A percentile compares a stretch with the other conserved stretches of the same genome.
These are phyloP conservation scores for Acanthosoma haemorrhoidale DNA, from an alignment of 2,888 invertebrate genomes.

Conservation along the genomic window DNA sequence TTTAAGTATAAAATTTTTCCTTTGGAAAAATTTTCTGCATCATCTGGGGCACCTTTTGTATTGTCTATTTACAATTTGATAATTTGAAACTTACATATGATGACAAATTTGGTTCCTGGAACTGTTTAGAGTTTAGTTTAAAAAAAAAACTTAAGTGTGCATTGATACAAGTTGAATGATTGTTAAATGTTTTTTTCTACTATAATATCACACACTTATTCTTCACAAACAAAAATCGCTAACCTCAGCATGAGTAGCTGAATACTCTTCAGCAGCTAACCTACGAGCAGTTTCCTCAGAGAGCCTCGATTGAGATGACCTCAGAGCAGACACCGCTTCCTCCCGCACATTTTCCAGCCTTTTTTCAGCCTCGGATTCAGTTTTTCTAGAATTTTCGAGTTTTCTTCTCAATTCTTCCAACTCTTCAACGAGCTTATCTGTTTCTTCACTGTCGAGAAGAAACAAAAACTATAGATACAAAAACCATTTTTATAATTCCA, in stretches of 20 bases:
- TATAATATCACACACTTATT: background rate
- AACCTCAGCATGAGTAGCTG: slow-evolving; percentile 48
- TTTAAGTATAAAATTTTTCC: too few relatives aligned
- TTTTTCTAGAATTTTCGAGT: slow-evolving; percentile 48
- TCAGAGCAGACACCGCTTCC: slow-evolving; percentile 49
- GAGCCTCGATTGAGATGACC: slow-evolving; percentile 50
- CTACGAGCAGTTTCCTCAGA: slow-evolving; percentile 46
- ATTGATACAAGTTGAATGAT: too few relatives aligned
- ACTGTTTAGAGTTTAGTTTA: too few relatives aligned
- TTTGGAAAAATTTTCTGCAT: too few relatives aligned
- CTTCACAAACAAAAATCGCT: background rate
- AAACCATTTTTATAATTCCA: too few relatives aligned
- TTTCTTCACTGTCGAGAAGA: slow-evolving; percentile 48
- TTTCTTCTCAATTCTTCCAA: slow-evolving; percentile 51
- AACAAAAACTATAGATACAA: background rate
- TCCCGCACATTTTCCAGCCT: slow-evolving; percentile 43
- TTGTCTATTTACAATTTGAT: too few relatives aligned
- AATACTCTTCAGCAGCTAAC: slow-evolving; percentile 48
- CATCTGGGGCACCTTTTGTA: too few relatives aligned
- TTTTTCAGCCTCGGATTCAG: slow-evolving; percentile 49
- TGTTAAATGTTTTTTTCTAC: background rate
- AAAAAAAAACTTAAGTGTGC: too few relatives aligned
- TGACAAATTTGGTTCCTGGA: too few relatives aligned
- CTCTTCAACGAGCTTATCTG: slow-evolving; percentile 56
- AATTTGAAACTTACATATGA: too few relatives aligned